A percentile compares a stretch with the other conserved stretches of the same genome.
phyloP scores from a whole-genome alignment of 2,113 vertebrate genomes.

The Daubentonia madagascariensis region DNA sequence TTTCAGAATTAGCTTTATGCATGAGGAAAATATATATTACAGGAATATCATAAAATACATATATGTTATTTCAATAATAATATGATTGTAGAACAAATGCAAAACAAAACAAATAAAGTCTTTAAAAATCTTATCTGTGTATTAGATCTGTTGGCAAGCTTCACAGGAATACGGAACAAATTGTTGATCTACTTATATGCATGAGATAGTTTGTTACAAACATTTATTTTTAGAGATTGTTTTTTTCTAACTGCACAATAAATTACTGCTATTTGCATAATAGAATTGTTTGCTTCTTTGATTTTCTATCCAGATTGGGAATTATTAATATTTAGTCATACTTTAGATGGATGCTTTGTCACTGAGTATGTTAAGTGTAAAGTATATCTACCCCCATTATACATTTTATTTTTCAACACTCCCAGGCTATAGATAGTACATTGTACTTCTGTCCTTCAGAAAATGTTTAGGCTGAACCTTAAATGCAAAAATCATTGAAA shows the following conservation, averaged over 20 bases:
- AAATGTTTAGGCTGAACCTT: neutral
- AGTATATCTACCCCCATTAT: neutral
- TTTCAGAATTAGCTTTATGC: constrained; percentile 3
- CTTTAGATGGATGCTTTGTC: constrained; percentile 26
- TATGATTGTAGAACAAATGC: neutral
- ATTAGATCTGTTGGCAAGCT: constrained; percentile 16
- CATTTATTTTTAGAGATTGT: constrained; percentile 75
- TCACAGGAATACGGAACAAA: constrained; percentile 43
- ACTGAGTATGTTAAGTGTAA: constrained; percentile 28
- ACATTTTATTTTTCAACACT: constrained; percentile 37
- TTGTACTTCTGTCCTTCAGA: neutral
- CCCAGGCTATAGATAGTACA: neutral
- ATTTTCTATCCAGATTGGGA: constrained; percentile 58
- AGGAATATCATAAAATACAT: neutral
- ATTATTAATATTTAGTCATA: constrained; percentile 68
- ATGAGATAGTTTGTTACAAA: constrained; percentile 67
- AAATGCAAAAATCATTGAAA: neutral
- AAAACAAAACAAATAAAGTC: constrained; percentile 12
- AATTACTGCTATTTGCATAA: constrained; percentile 72
- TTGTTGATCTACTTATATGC: constrained; percentile 66
- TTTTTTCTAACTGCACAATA: constrained; percentile 67
- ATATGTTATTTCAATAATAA: neutral
- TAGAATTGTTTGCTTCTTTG: constrained; percentile 70
- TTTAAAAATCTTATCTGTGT: constrained; percentile 19
- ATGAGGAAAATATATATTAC: neutral